A percentile compares a stretch with the other conserved stretches of the same genome.
phyloP scores from a whole-genome alignment of 2,797 vertebrate genomes.

The Hafferia zeledoni region DNA sequence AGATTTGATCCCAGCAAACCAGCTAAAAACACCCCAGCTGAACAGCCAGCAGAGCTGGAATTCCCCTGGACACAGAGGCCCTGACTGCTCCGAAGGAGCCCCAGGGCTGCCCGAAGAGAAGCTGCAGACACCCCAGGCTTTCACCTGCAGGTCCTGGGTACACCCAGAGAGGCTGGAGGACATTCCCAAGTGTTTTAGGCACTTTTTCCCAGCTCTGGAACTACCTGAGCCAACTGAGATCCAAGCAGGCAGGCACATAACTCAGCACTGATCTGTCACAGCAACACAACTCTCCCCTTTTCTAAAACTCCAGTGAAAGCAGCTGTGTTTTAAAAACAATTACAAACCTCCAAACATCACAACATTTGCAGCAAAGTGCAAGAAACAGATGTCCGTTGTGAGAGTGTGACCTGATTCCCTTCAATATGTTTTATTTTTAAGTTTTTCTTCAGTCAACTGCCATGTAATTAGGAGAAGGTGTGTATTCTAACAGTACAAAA shows the following conservation, averaged over 20 bases:
- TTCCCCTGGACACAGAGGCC: neutral
- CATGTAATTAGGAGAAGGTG: neutral
- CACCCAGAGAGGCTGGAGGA: neutral
- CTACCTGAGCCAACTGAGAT: neutral
- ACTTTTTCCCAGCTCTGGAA: neutral
- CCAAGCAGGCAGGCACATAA: neutral
- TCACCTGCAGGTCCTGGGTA: rapidly evolving
- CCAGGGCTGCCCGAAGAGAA: neutral
- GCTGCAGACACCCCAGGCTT: neutral
- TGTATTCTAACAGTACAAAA: neutral
- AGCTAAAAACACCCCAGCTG: neutral
- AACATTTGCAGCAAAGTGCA: neutral
- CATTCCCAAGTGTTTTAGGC: neutral
- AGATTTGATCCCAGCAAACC: neutral
- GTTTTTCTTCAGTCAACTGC: neutral
- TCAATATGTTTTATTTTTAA: neutral
- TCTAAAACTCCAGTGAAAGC: neutral
- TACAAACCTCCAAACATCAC: neutral
- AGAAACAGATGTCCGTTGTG: neutral
- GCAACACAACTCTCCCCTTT: neutral
- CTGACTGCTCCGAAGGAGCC: rapidly evolving
- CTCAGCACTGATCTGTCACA: neutral
- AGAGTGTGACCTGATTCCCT: neutral
- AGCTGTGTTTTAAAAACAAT: neutral
- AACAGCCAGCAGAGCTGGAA: neutral